Evolutionary conservation across 1,140 invertebrate genomes (phyloP), one percentile per base, ranked within the genome.

Genomic region (Vanessa atalanta): DNA sequence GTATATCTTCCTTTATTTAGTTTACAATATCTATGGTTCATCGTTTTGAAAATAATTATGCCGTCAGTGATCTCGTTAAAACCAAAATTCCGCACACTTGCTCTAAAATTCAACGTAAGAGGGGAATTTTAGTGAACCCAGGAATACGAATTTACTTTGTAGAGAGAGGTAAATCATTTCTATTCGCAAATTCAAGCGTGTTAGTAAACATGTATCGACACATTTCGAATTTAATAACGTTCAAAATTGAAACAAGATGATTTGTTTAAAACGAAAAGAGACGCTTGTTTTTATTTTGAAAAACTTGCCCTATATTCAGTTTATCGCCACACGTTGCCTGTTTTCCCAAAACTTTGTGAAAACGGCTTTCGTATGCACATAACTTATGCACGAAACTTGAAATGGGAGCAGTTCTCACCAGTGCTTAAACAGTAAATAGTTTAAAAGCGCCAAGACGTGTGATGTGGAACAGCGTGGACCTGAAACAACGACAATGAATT

Each of bases 351-450:
- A 65, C 43, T 72, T 72, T 72, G 20, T 50, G 63, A 65, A 72
- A 65, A 72, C 63, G 53, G 63, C 50, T 72, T 65, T 57, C 63
- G 61, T 57, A 72, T 72, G 68, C 73, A 71, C 67, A 61, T 75
- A 75, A 75, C 48, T 71, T 75, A 75, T 75, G 73, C 68, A 71
- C 23, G 68, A 70, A 75, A 67, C 73, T 71, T 65, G 69, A 71
- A 75, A 75, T 47, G 64, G 68, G 66, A 67, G 65, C 73, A 75
- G 68, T 75, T 71, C 73, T 75, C 69, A 75, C 73, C 73, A 75
- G 69, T 71, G 73, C 73, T 75, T 75, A 43, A 71, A 60, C 63
- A 75, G 69, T 75, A 75, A 75, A 71, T 75, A 75, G 73, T 71
- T 75, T 71, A 75, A 71, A 71, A 75, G 68, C 73, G 65, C 69